A percentile compares a stretch with the other conserved stretches of the same genome.
Evolutionary conservation across 2,888 invertebrate genomes (phyloP).

Genomic region (Balanococcus diminutus): DNA sequence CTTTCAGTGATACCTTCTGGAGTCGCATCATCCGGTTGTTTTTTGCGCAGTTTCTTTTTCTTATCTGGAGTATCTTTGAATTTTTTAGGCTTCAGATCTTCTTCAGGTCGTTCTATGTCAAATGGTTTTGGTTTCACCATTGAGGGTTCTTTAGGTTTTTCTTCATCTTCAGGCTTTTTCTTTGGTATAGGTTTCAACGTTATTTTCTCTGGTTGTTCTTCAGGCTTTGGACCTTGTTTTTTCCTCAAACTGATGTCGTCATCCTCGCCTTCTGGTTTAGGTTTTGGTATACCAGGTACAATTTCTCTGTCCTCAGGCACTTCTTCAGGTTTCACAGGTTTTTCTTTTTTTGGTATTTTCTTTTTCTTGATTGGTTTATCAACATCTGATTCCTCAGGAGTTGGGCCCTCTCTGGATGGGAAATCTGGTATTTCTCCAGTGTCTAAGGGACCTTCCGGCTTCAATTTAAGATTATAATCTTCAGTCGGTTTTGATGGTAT

Average conservation of each 20-base stretch:
- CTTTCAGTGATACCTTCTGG: no score
- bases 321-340: conserved; percentile 58
- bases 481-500: conserved; percentile 58
- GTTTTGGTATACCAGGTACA: conserved; percentile 57
- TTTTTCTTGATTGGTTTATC: conserved; percentile 58
- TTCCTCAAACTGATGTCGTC: conserved; percentile 62
- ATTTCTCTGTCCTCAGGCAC: conserved; percentile 59
- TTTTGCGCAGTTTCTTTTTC: background rate
- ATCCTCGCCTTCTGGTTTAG: conserved; percentile 59
- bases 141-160: conserved; percentile 59
- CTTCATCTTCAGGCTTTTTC: conserved; percentile 60
- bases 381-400: conserved; percentile 58
- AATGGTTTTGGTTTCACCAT: conserved; percentile 60
- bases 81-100: conserved; percentile 56
- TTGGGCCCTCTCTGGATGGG: conserved; percentile 56
- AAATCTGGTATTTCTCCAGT: conserved; percentile 57
- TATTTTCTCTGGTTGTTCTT: conserved; percentile 61
- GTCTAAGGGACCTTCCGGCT: conserved; percentile 59
- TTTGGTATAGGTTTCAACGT: conserved; percentile 61
- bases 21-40: background rate
- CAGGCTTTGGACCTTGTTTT: conserved; percentile 62
- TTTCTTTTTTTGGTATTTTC: conserved; percentile 57
- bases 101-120: conserved; percentile 59
- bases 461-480: conserved; percentile 57
- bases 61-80: conserved; percentile 56